Percentiles rank a stretch among this genome's conserved stretches.
phyloP scores from a whole-genome alignment of 2,797 vertebrate genomes.

The Rachycentron canadum region DNA sequence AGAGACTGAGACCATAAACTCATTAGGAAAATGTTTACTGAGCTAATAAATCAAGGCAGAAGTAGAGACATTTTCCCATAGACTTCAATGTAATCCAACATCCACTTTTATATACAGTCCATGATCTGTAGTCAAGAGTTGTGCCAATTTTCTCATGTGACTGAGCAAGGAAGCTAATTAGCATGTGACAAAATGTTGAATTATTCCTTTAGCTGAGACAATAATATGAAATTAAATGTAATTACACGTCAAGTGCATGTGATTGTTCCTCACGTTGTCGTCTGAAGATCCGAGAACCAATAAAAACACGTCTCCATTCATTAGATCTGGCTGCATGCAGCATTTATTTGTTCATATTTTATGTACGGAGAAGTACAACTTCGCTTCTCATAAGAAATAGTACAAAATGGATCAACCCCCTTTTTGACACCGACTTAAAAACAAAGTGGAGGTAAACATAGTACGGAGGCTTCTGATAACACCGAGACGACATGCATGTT shows the following conservation, averaged over 20 bases:
- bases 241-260: background rate
- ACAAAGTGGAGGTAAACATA: constrained; percentile 77
- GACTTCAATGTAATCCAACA: too few species aligned
- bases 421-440: constrained; percentile 75
- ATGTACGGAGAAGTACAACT: constrained; percentile 83
- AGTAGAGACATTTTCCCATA: too few species aligned
- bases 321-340: constrained; percentile 90
- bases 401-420: constrained; percentile 84
- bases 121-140: background rate
- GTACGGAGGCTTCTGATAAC: constrained; percentile 58
- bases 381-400: constrained; percentile 85
- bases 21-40: too few species aligned
- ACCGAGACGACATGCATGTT: constrained; percentile 79
- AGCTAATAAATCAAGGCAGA: too few species aligned
- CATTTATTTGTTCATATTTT: constrained; percentile 88
- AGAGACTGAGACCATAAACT: too few species aligned
- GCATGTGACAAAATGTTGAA: background rate
- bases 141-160: background rate
- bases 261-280: background rate
- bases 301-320: constrained; percentile 32
- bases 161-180: background rate
- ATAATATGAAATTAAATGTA: background rate
- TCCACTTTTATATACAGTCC: too few species aligned
- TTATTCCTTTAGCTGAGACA: background rate
- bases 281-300: constrained; percentile 16